A percentile compares a stretch with the other conserved stretches of the same genome.
Conservation (phyloP, 2,113 vertebrate species). For the Dinomys branickii region DNA sequence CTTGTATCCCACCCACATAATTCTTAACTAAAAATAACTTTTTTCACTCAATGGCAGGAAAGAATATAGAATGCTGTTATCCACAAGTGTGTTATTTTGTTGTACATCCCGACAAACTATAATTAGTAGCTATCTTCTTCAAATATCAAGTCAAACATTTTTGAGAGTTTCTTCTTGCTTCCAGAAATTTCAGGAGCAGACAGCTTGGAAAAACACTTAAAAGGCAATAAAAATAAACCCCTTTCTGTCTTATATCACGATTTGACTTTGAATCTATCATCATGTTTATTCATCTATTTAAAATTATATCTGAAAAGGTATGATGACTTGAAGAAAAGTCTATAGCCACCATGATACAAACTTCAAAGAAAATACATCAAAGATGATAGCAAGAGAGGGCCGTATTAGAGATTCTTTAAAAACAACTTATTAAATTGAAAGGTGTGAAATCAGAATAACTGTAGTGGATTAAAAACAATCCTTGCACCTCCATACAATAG, state of each 20-base stretch:
- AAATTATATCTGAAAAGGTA: slow-evolving; percentile 42
- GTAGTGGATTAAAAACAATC: neutral
- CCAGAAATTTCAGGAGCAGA: slow-evolving; percentile 62
- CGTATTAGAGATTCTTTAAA: neutral
- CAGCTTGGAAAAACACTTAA: slow-evolving; percentile 53
- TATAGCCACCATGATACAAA: neutral
- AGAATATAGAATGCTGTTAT: slow-evolving; percentile 61
- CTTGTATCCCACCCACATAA: slow-evolving; percentile 66
- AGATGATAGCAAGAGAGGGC: neutral
- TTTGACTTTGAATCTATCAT: slow-evolving; percentile 51
- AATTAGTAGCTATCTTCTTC: slow-evolving; percentile 77
- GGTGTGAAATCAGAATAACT: neutral
- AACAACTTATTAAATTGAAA: neutral
- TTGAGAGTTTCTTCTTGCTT: slow-evolving; percentile 51
- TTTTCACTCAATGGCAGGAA: slow-evolving; percentile 71
- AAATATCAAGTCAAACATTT: slow-evolving; percentile 72
- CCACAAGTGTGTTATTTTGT: slow-evolving; percentile 74
- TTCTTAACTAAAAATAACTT: slow-evolving; percentile 75
- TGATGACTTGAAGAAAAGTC: slow-evolving; percentile 60
- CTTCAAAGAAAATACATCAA: slow-evolving; percentile 56
- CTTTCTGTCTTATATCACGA: slow-evolving; percentile 28
- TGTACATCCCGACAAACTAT: slow-evolving; percentile 70
- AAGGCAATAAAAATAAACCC: slow-evolving; percentile 26
- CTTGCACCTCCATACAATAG: neutral
- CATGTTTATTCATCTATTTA: slow-evolving; percentile 48